Evolutionary conservation across 2,113 vertebrate genomes (phyloP).

Genomic region (Erpornis zantholeuca): DNA sequence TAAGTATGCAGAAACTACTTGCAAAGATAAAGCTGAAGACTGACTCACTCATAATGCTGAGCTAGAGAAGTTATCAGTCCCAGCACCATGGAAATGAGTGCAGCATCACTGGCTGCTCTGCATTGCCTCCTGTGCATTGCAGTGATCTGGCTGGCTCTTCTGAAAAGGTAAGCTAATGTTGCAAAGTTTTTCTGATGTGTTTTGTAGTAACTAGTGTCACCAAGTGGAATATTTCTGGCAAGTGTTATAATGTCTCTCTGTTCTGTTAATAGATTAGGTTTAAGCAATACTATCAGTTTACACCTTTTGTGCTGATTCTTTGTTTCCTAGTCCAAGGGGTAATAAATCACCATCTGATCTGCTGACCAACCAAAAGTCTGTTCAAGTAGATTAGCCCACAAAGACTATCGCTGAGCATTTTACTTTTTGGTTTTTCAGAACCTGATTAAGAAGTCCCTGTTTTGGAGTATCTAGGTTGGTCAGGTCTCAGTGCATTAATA

Average conservation of each 20-base stretch:
- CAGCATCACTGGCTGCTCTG: not conserved
- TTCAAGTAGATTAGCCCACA: not conserved
- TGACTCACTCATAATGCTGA: not conserved
- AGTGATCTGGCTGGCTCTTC: not conserved
- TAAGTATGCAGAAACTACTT: not conserved
- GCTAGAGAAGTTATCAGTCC: not conserved
- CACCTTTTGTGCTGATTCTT: constrained; percentile 8
- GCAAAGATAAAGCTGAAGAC: not conserved
- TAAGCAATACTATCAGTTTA: not conserved
- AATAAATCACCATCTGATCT: not conserved
- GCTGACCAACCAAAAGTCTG: not conserved
- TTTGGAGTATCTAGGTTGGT: not conserved
- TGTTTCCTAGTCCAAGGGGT: not conserved
- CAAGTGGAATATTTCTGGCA: not conserved
- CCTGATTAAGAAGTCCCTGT: not conserved
- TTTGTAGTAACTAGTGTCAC: not conserved
- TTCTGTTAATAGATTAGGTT: not conserved
- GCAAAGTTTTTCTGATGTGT: not conserved
- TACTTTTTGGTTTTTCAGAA: not conserved
- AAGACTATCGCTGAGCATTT: not conserved
- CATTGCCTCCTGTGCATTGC: not conserved
- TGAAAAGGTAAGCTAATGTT: not conserved
- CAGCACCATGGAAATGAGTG: not conserved
- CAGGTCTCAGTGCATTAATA: not conserved
- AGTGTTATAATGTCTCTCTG: not conserved